Base-by-base conservation (phyloP, 2,113 vertebrate genomes). In the Sturnus vulgaris region DNA sequence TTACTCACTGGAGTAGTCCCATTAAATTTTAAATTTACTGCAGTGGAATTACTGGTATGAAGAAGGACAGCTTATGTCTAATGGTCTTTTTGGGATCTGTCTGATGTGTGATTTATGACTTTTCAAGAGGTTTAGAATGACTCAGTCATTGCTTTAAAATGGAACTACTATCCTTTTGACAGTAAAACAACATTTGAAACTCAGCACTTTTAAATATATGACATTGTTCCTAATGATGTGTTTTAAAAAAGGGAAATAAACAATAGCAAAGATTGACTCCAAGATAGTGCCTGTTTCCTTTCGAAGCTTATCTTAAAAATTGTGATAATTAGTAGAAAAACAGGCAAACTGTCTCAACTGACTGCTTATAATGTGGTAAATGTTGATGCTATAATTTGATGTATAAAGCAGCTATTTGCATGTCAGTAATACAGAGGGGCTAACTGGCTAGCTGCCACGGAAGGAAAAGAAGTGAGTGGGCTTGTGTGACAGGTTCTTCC, bases 51-150 rank as follows among this genome's bases (percentile, higher is more conserved):
- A 76, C 90, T 95, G 88, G 89, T 92, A 82, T 73, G 94, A 92
- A 82, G 52, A 86, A 86, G 77, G 81, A 79, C 78, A 80, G 55
- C 66, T 94, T 44, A 39, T 49, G 44, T 56, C 72, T 94, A 96
- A 93, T 86, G 93, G 88, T 61, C 85, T 95, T 96, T 94, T 90
- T 78, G 93, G 93, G 95, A 93, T 96, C 86, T n/a, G 93, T 52
- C 79, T 70, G 68, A 50, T 76, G 23, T 73, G 76, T 95, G 93
- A 96, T 90, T 23, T 78, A 82, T 80, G 27, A 70, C 73, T 93
- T 94, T 94, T 85, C 24, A 70, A 31, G 91, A 69, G 92, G 46
- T 72, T 92, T 77, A 88, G 60, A 83, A 73, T 87, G 85, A 93
- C 66, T 95, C 61, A 92, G 59, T 85, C 65, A 42, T 73, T 40